Base-by-base conservation (phyloP, 2,888 invertebrate genomes). In the Pterobdella sp. region DNA sequence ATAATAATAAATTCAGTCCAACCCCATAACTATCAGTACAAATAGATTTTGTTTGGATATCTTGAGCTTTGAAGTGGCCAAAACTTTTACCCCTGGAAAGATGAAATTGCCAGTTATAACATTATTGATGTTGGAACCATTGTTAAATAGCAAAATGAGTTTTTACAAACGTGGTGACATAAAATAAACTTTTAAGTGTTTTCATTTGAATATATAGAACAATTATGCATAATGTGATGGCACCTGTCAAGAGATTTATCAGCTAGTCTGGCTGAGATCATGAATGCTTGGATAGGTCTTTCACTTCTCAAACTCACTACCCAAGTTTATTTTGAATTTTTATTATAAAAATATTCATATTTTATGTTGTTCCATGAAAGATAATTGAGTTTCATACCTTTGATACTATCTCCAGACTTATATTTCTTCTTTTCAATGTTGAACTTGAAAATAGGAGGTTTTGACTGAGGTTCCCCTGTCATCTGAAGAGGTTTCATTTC, bases 191-290 rank as follows among this genome's bases (percentile, higher is more conserved):
- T n/a, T n/a, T n/a, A n/a, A n/a, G n/a, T n/a, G n/a, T n/a, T n/a
- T n/a, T n/a, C n/a, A n/a, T n/a, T n/a, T n/a, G n/a, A n/a, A n/a
- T n/a, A n/a, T n/a, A n/a, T n/a, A n/a, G n/a, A n/a, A n/a, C n/a
- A n/a, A n/a, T n/a, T n/a, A n/a, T n/a, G n/a, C n/a, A n/a, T n/a
- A n/a, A n/a, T n/a, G n/a, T n/a, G n/a, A n/a, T n/a, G n/a, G 29
- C 35, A 42, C 36, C 72, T 63, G 29, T 26, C 70, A 31, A 64
- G 64, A 0, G 49, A 64, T 34, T 49, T 42, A 49, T 76, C 75
- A 14, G 70, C 73, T 22, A 74, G 72, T 10, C 76, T 73, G 1
- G 72, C 77, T 34, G 76, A 72, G 29, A 77, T 77, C 65, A 77
- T 37, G 63, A 77, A 76, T 1, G 76, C 76, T 22, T 49, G 26